Base-by-base conservation (phyloP, 2,797 vertebrate genomes). In the Aldrovandia affinis region DNA sequence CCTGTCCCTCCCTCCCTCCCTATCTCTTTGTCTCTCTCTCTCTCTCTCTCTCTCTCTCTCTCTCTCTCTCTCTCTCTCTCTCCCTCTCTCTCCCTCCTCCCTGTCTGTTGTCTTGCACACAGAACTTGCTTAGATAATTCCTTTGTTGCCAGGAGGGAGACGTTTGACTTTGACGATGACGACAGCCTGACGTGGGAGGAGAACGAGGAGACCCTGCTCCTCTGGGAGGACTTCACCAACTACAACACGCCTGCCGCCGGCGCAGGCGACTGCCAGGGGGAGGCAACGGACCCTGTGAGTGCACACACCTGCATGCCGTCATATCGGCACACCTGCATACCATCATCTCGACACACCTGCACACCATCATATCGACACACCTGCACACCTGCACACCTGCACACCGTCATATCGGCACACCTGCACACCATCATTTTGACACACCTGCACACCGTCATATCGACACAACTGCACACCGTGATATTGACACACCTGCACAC, bases 151-250 rank as follows among this genome's bases (percentile, higher is more conserved):
- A 99, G 98, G 91, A 95, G 97, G 0, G 98, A 99, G 91, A 98
- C 97, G 0, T 99, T 99, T 0, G 98, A 99, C 80, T 97, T 99
- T 5, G 96, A 99, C 2, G 98, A 99, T 0, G 98, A 99, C 93
- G 98, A 99, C 92, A 99, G 98, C 86, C 93, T 99, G 90, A 98
- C 97, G 0, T 99, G 98, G 98, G 98, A 99, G 84, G 98, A 99
- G 86, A 99, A 98, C 0, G 98, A 99, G 85, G 98, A 99, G 59
- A 99, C 98, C 0, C 90, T 99, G 90, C 91, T 99, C 81, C 95
- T 99, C 2, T 99, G 98, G 98, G 98, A 99, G 81, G 98, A 99
- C 90, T 99, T 99, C 84, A 90, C 97, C n/a, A 99, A 99, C 93
- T 99, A 97, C 93, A 99, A 99, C 57, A 44, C 95, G 36, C 95